Conservation (phyloP, 2,113 vertebrate genomes). For the Falco punctatus region DNA sequence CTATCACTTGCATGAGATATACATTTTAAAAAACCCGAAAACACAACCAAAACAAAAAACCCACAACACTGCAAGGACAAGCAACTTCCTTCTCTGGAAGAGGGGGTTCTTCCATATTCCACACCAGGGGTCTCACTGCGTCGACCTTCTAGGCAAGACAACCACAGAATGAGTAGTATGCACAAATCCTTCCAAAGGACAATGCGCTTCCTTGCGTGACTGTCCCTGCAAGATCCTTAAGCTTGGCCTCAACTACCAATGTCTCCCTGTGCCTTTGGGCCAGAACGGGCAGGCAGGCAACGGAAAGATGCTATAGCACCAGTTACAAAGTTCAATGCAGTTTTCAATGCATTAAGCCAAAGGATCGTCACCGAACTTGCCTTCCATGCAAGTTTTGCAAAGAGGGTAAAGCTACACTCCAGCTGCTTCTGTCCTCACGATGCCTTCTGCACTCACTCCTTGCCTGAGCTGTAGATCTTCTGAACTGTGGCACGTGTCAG, state of each 20-base stretch:
- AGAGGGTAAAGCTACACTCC: slow-evolving; percentile 56
- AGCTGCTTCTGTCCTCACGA: slow-evolving; percentile 1
- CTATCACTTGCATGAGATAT: not conserved
- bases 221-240: slow-evolving; percentile 38
- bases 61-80: not conserved
- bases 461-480: slow-evolving; percentile 83
- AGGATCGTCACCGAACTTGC: slow-evolving; percentile 30
- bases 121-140: not conserved
- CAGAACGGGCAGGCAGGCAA: slow-evolving; percentile 35
- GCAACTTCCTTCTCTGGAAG: not conserved
- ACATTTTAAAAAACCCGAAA: not conserved
- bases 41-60: not conserved
- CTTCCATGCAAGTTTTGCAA: slow-evolving; percentile 22
- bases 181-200: not conserved
- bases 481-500: slow-evolving; percentile 80
- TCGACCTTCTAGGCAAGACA: not conserved
- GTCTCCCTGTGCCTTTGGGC: slow-evolving; percentile 25
- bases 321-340: slow-evolving; percentile 19
- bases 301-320: not conserved
- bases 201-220: not conserved
- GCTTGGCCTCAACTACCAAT: slow-evolving; percentile 21
- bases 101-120: not conserved
- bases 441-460: slow-evolving; percentile 51
- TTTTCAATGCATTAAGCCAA: slow-evolving; percentile 37
- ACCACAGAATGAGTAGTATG: not conserved